phyloP scores from a whole-genome alignment of 2,888 invertebrate genomes.

The Drosophila mimetica region DNA sequence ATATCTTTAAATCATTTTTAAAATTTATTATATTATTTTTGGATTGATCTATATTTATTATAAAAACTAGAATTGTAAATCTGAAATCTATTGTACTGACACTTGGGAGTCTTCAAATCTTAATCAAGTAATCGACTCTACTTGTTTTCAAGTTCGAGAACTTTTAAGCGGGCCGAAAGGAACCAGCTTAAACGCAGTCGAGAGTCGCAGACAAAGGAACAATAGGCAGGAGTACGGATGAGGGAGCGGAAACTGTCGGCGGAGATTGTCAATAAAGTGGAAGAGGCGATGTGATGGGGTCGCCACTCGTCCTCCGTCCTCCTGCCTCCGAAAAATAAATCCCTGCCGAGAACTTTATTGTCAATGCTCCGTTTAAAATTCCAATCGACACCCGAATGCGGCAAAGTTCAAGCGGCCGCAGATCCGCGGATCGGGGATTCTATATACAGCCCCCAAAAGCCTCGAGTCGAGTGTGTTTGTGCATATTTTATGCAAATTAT shows the following conservation, averaged over 20 bases:
- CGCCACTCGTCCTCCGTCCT: too few relatives aligned
- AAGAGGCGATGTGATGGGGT: background rate
- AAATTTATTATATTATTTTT: too few relatives aligned
- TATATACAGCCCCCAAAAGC: background rate
- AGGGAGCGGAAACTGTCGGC: slow-evolving; percentile 1
- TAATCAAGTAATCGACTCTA: slow-evolving; percentile 17
- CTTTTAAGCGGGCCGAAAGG: background rate
- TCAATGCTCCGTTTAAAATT: slow-evolving; percentile 76
- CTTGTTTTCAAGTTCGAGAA: background rate
- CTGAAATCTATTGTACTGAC: background rate
- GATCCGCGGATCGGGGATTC: slow-evolving; percentile 27
- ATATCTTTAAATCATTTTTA: too few relatives aligned
- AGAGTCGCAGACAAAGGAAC: slow-evolving; percentile 26
- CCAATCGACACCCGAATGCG: slow-evolving; percentile 76
- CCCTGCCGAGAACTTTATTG: slow-evolving; percentile 49
- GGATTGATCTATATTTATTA: background rate
- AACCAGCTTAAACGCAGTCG: background rate
- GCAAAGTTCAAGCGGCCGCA: slow-evolving; percentile 55
- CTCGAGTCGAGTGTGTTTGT: slow-evolving; percentile 43
- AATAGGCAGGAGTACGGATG: slow-evolving; percentile 12
- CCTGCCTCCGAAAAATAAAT: background rate
- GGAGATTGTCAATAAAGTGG: slow-evolving; percentile 15
- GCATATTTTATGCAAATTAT: slow-evolving; percentile 78
- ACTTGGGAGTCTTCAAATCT: background rate
- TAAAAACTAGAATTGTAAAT: too few relatives aligned